Percentiles rank a stretch among this genome's conserved stretches.
Conservation (phyloP, 2,113 vertebrate species). For the Rousettus leschenaultii region DNA sequence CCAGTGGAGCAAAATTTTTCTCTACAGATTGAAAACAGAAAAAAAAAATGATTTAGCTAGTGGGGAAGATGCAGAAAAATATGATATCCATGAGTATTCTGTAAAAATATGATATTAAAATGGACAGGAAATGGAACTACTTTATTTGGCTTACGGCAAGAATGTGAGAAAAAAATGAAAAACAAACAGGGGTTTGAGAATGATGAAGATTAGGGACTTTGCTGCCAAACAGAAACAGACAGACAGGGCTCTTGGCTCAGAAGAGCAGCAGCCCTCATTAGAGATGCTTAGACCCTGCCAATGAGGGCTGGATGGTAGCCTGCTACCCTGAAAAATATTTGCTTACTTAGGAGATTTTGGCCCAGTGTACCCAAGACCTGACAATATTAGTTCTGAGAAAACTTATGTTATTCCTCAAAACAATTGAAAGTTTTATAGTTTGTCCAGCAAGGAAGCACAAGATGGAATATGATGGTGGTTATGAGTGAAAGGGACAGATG, state of each 20-base stretch:
- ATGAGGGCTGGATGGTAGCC: slow-evolving; percentile 15
- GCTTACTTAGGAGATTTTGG: slow-evolving; percentile 47
- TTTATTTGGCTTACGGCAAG: slow-evolving; percentile 66
- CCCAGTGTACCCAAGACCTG: neutral
- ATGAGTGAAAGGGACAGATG: neutral
- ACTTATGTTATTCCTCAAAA: neutral
- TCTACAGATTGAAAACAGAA: slow-evolving; percentile 43
- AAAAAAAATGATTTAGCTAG: neutral
- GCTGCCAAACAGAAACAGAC: slow-evolving; percentile 66
- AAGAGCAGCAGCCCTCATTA: slow-evolving; percentile 43
- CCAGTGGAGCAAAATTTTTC: neutral
- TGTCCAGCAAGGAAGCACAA: neutral
- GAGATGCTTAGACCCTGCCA: slow-evolving; percentile 34
- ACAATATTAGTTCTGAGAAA: slow-evolving; percentile 47
- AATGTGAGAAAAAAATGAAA: slow-evolving; percentile 64
- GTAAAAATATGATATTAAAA: slow-evolving; percentile 64
- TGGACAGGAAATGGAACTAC: slow-evolving; percentile 68
- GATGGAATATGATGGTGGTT: neutral
- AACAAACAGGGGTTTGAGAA: slow-evolving; percentile 50
- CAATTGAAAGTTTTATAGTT: neutral
- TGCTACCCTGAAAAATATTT: slow-evolving; percentile 54
- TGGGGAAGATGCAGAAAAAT: slow-evolving; percentile 36
- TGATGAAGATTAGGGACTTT: slow-evolving; percentile 58
- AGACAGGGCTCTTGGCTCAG: slow-evolving; percentile 41
- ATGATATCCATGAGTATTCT: slow-evolving; percentile 33